These are phyloP conservation scores for Excalfactoria chinensis DNA, from an alignment of 2,113 vertebrate genomes.

Conservation along the genomic window DNA sequence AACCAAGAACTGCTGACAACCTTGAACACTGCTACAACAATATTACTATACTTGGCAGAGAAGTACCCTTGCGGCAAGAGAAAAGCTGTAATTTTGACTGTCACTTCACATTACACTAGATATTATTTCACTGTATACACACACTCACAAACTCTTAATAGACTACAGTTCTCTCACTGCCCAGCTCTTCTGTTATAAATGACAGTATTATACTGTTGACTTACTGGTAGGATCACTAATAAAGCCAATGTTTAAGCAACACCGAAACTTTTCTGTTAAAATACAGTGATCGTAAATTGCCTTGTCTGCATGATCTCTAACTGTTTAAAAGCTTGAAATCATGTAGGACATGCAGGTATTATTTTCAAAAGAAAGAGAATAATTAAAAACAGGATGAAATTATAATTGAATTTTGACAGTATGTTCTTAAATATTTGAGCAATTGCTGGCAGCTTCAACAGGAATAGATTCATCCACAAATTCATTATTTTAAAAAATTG, in stretches of 20 bases:
- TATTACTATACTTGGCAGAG: constrained; percentile 90
- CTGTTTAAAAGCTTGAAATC: background rate
- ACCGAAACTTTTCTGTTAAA: constrained; percentile 52
- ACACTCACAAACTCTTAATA: constrained; percentile 82
- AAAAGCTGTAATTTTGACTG: constrained; percentile 91
- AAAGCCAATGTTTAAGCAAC: constrained; percentile 73
- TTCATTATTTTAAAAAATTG: background rate
- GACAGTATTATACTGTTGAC: constrained; percentile 73
- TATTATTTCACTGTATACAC: constrained; percentile 87
- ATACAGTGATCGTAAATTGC: constrained; percentile 34
- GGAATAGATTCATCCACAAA: background rate
- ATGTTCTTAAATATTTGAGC: background rate
- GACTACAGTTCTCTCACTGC: constrained; percentile 78
- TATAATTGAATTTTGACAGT: background rate
- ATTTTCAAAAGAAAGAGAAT: background rate
- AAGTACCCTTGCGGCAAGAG: constrained; percentile 84
- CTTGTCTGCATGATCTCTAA: constrained; percentile 34
- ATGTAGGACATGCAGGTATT: background rate
- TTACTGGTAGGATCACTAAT: constrained; percentile 47
- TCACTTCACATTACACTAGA: constrained; percentile 89
- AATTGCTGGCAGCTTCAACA: background rate
- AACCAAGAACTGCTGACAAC: constrained; percentile 90
- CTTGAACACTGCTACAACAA: constrained; percentile 85
- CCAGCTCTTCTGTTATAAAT: constrained; percentile 82
- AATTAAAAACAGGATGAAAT: background rate